Evolutionary conservation across 2,888 invertebrate genomes (phyloP).

Genomic region (Drosophila austrosaltans): DNA sequence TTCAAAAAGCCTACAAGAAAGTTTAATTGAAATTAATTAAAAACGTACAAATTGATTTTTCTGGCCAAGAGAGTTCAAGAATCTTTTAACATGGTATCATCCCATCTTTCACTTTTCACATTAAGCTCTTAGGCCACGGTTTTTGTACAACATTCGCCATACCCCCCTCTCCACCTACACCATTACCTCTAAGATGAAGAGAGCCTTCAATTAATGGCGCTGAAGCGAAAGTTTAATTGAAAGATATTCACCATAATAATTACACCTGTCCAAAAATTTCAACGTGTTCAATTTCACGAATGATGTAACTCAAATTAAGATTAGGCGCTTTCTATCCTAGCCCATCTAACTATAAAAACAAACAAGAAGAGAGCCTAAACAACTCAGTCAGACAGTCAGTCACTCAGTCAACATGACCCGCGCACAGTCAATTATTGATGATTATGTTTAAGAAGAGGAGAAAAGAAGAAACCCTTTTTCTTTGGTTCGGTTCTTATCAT

Average conservation of each 20-base stretch:
- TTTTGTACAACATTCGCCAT: too few species aligned
- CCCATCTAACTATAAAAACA: neutral
- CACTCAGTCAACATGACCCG: constrained; percentile 3
- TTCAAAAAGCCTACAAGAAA: constrained; percentile 27
- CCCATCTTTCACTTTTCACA: constrained; percentile 4
- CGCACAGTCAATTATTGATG: constrained; percentile 53
- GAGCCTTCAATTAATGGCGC: constrained; percentile 64
- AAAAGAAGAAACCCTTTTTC: constrained; percentile 4
- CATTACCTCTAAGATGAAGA: constrained; percentile 49
- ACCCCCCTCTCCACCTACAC: neutral
- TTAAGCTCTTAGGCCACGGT: neutral
- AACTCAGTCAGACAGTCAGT: neutral
- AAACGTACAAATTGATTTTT: constrained; percentile 71
- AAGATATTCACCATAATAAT: constrained; percentile 63
- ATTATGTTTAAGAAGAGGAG: constrained; percentile 43
- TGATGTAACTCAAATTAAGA: constrained; percentile 71
- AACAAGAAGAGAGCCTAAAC: neutral
- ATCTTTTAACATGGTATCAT: constrained; percentile 36
- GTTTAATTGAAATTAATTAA: constrained; percentile 75
- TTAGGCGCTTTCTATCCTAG: constrained; percentile 30
- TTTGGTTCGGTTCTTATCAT: constrained; percentile 20
- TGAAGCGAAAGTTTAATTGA: constrained; percentile 74
- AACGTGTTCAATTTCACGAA: constrained; percentile 69
- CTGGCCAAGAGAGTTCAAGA: constrained; percentile 40
- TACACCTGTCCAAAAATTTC: constrained; percentile 70